A percentile compares a stretch with the other conserved stretches of the same genome.
Conservation (phyloP, 2,888 invertebrate species). For the Electrophaes corylata region DNA sequence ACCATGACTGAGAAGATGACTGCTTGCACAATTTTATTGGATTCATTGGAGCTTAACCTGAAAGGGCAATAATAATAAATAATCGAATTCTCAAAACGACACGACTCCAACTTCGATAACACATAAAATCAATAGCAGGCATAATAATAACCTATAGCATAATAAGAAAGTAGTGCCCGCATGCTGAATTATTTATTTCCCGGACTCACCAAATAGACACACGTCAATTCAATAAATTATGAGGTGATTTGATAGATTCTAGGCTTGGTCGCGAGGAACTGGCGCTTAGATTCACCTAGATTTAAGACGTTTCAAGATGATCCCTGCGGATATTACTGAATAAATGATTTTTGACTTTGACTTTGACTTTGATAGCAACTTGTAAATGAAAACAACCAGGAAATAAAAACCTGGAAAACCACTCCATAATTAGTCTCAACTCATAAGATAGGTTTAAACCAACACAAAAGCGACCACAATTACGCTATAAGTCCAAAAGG, state of each 20-base stretch:
- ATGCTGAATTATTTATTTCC: background rate
- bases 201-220: background rate
- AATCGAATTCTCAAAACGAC: background rate
- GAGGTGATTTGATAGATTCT: slow-evolving; percentile 5
- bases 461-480: background rate
- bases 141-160: too few species aligned
- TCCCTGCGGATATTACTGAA: too few species aligned
- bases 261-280: too few species aligned
- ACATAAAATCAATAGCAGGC: background rate
- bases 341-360: too few species aligned
- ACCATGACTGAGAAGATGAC: too few species aligned
- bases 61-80: background rate
- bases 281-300: too few species aligned
- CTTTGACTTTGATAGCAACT: too few species aligned
- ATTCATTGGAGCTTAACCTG: too few species aligned
- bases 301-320: too few species aligned
- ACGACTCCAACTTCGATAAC: background rate
- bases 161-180: background rate
- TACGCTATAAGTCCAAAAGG: slow-evolving; percentile 51
- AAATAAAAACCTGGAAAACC: slow-evolving; percentile 7
- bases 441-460: background rate
- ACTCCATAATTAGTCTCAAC: background rate
- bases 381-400: background rate
- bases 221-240: background rate
- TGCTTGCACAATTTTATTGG: background rate